phyloP scores from a whole-genome alignment of 2,888 invertebrate genomes.

The Phortica okadai region DNA sequence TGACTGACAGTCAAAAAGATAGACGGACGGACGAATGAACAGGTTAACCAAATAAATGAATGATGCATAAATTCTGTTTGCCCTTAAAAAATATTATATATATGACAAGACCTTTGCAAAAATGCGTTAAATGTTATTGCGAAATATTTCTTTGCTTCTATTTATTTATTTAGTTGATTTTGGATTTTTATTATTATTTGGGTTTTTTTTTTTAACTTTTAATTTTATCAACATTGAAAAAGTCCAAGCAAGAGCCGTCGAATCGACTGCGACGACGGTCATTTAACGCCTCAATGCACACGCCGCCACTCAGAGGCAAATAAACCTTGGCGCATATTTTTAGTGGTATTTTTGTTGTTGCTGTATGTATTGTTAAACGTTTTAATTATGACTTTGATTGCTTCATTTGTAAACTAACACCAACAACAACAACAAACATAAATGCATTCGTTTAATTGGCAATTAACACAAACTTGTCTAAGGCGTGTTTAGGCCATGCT shows the following conservation, averaged over 20 bases:
- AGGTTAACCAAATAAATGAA: too few species aligned
- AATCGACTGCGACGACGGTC: constrained; percentile 6
- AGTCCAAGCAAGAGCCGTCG: background rate
- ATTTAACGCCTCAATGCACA: constrained; percentile 21
- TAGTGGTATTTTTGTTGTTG: constrained; percentile 14
- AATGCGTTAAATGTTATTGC: too few species aligned
- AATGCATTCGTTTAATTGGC: constrained; percentile 17
- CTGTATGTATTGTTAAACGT: constrained; percentile 45
- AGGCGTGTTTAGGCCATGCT: constrained; percentile 21
- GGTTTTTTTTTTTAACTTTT: background rate
- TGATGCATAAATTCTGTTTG: too few species aligned
- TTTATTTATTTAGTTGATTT: background rate
- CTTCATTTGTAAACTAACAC: constrained; percentile 46
- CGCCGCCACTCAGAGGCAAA: background rate
- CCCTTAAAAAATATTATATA: too few species aligned
- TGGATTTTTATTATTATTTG: background rate
- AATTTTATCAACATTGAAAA: background rate
- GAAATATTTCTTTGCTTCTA: background rate
- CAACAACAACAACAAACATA: background rate
- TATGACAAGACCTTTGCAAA: too few species aligned
- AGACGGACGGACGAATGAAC: background rate
- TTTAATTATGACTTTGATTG: constrained; percentile 60
- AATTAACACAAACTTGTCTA: constrained; percentile 12
- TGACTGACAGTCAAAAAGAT: background rate
- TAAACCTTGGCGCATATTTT: constrained; percentile 19